phyloP scores from a whole-genome alignment of 2,797 vertebrate genomes.

The Clarias platycephalus region DNA sequence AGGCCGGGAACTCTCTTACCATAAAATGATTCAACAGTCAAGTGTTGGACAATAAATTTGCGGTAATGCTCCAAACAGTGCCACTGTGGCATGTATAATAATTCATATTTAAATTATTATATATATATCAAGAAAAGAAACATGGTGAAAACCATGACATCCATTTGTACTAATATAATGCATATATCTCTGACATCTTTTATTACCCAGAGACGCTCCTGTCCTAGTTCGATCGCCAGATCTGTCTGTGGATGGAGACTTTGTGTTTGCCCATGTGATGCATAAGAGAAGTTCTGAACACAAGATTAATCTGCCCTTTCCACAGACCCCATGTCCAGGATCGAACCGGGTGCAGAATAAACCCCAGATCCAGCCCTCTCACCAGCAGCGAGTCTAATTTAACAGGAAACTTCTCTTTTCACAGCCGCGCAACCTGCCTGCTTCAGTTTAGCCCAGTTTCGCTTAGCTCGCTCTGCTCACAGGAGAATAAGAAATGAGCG shows the following conservation, averaged over 20 bases:
- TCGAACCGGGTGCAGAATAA: slow-evolving; percentile 2
- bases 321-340: slow-evolving; percentile 4
- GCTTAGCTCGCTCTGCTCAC: neutral
- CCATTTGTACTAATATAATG: neutral
- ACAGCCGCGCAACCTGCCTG: slow-evolving; percentile 22
- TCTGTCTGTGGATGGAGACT: neutral
- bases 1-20: too few species aligned
- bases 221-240: neutral
- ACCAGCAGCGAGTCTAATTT: slow-evolving; percentile 28
- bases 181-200: neutral
- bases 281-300: slow-evolving; percentile 21
- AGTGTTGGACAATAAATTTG: neutral
- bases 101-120: too few species aligned
- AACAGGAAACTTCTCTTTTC: slow-evolving; percentile 32
- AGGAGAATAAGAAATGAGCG: neutral
- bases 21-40: neutral
- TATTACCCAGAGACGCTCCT: slow-evolving; percentile 15
- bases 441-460: slow-evolving; percentile 31
- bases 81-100: neutral
- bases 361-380: slow-evolving; percentile 9
- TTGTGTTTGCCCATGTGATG: neutral
- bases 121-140: neutral
- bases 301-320: slow-evolving; percentile 17
- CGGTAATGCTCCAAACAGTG: neutral
- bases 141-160: neutral